phyloP scores from a whole-genome alignment of 2,888 invertebrate species.

The Dryobotodes eremita region DNA sequence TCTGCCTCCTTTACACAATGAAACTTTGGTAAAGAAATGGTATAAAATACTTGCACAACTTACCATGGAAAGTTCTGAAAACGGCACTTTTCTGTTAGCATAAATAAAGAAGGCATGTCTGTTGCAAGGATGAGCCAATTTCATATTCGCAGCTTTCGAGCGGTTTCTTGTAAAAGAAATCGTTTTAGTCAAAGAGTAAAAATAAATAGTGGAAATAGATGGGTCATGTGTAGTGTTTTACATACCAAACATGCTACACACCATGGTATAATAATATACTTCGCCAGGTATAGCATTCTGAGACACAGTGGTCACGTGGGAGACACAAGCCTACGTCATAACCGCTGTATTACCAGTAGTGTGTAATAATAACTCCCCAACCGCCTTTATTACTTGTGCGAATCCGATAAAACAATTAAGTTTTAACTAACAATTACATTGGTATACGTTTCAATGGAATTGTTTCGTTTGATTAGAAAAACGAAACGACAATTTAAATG shows the following conservation, averaged over 20 bases:
- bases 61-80: constrained; percentile 66
- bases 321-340: no score
- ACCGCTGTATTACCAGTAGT: no score
- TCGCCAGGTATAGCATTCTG: no score
- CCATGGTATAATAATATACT: no score
- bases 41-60: constrained; percentile 63
- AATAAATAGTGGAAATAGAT: constrained; percentile 52
- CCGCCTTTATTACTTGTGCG: no score
- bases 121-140: constrained; percentile 83
- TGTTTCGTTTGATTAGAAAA: no score
- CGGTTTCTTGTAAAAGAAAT: constrained; percentile 81
- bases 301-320: no score
- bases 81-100: constrained; percentile 72
- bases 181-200: constrained; percentile 79
- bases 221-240: neutral
- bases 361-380: no score
- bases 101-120: constrained; percentile 79
- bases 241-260: neutral
- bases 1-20: constrained; percentile 38
- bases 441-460: no score
- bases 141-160: constrained; percentile 83
- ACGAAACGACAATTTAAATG: no score
- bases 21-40: constrained; percentile 56
- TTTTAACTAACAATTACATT: no score
- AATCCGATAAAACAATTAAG: no score